Conservation (phyloP, 2,113 vertebrate species). For the Brachyhypopomus occidentalis region DNA sequence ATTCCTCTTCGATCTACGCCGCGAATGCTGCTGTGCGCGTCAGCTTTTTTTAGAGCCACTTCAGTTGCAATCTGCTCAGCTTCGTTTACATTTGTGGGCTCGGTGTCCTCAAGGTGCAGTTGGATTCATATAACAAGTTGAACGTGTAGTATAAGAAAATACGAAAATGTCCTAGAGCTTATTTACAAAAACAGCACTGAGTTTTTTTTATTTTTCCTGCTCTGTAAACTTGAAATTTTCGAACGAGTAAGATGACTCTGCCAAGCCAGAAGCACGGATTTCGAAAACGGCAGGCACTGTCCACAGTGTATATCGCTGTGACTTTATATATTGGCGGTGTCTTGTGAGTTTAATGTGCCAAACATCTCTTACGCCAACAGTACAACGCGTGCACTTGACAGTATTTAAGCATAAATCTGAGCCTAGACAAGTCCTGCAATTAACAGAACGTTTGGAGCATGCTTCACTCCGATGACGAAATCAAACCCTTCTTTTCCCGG, state of each 20-base stretch:
- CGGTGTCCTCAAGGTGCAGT: neutral
- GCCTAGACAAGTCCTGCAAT: neutral
- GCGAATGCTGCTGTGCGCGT: conserved; percentile 23
- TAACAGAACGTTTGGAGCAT: neutral
- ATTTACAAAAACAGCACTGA: neutral
- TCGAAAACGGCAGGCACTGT: neutral
- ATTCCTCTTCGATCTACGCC: conserved; percentile 67
- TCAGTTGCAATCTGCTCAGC: conserved; percentile 62
- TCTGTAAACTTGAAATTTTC: too few relatives aligned
- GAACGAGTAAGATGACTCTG: neutral
- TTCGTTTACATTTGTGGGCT: conserved; percentile 66
- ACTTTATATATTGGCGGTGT: neutral
- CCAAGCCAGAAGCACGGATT: neutral
- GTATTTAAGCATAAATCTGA: neutral
- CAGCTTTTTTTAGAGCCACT: conserved; percentile 52
- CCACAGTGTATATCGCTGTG: neutral
- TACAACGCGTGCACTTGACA: neutral
- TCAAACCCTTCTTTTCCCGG: neutral
- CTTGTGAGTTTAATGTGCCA: neutral
- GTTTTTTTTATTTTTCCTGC: neutral
- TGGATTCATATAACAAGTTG: neutral
- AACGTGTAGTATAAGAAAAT: neutral
- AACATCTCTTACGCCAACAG: neutral
- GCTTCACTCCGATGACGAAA: neutral
- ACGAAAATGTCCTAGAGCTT: conserved; percentile 1